Conservation (phyloP, 2,888 invertebrate species). For the Sesia apiformis region DNA sequence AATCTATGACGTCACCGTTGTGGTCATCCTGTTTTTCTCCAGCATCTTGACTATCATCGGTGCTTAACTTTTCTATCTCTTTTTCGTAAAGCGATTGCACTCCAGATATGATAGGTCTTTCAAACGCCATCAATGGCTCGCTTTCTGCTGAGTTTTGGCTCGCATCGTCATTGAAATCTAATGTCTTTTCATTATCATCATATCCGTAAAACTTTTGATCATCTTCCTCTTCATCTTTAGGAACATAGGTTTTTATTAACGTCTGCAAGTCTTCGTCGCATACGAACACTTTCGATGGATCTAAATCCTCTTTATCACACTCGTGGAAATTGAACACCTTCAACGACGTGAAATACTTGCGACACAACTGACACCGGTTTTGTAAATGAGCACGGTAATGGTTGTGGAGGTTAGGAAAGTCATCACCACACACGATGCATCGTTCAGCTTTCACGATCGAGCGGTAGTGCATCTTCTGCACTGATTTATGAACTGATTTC, state of each 20-base stretch:
- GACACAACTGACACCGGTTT: slow-evolving; percentile 68
- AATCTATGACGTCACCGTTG: slow-evolving; percentile 20
- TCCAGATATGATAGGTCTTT: slow-evolving; percentile 60
- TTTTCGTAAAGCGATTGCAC: slow-evolving; percentile 48
- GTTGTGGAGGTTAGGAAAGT: slow-evolving; percentile 76
- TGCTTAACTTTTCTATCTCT: slow-evolving; percentile 23
- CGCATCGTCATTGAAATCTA: slow-evolving; percentile 20
- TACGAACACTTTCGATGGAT: slow-evolving; percentile 51
- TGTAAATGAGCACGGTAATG: slow-evolving; percentile 75
- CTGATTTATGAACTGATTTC: slow-evolving; percentile 46
- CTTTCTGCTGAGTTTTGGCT: slow-evolving; percentile 27
- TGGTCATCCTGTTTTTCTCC: slow-evolving; percentile 3
- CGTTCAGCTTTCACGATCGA: slow-evolving; percentile 62
- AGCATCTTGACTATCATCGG: background rate
- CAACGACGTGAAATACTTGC: slow-evolving; percentile 57
- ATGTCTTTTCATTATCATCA: slow-evolving; percentile 25
- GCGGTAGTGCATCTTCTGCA: slow-evolving; percentile 57
- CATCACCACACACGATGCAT: slow-evolving; percentile 75
- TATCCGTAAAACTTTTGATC: slow-evolving; percentile 60
- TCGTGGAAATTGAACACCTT: slow-evolving; percentile 44
- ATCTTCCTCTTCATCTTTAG: slow-evolving; percentile 51
- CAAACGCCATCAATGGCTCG: slow-evolving; percentile 30
- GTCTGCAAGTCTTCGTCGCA: slow-evolving; percentile 40
- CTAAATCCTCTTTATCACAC: slow-evolving; percentile 48
- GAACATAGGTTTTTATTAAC: slow-evolving; percentile 50